Evolutionary conservation across 2,113 vertebrate genomes (phyloP), one percentile per base, ranked within the genome.

Genomic region (Lycaon pictus): DNA sequence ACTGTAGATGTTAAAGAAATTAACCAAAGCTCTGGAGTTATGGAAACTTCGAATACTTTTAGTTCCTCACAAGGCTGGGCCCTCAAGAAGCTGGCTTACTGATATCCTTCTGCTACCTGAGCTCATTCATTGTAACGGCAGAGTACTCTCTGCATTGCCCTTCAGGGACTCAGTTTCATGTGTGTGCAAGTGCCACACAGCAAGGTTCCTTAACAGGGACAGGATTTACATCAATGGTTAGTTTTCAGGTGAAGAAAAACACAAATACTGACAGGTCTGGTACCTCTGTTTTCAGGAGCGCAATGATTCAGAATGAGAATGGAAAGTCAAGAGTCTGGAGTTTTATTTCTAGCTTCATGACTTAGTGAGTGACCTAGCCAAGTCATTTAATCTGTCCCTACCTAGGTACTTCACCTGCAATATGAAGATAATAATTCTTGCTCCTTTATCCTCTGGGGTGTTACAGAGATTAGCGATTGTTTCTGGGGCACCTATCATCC

Each of bases 361-460:
- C 92, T 97, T 90, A 37, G 76, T 88, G 56, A 88, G 60, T 93
- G 96, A 92, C 95, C 95, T 80, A 88, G 84, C 95, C 92, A 96
- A 96, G 97, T 92, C 96, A 96, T 98, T 96, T 97, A 96, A 97
- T 97, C 97, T 95, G 69, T 92, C 93, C 92, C 80, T 96, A 92
- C 95, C 93, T 90, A 90, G 77, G 92, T 96, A 88, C 96, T 95
- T 98, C 97, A 97, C 90, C 96, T 97, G 96, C 97, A 94, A 93
- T 96, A 98, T 96, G 97, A 98, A 98, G 94, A 96, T 94, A 96
- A 96, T 95, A 93, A 97, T 97, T 97, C 97, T 97, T 71, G 25
- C 81, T 96, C 95, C 93, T 96, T 96, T 95, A 88, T 96, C 90
- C 97, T 97, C 96, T 88, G 43, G 96, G 96, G 97, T 90, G 90